A percentile compares a stretch with the other conserved stretches of the same genome.
Evolutionary conservation across 2,113 vertebrate species (phyloP).

Genomic region (Echinops telfairi): DNA sequence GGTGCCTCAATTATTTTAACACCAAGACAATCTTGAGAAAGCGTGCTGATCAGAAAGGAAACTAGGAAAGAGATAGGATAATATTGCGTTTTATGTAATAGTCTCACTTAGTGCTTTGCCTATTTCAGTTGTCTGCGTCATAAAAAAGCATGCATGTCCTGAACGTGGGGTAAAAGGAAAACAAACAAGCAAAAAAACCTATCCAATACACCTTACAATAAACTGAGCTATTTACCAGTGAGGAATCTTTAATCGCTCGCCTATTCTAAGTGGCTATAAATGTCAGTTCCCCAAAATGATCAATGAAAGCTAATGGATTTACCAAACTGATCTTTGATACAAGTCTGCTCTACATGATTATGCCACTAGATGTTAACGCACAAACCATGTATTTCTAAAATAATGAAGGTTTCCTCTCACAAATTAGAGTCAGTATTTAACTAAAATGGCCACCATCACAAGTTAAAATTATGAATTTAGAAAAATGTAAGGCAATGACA

Average conservation of each 20-base stretch:
- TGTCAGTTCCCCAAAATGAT: conserved; percentile 14
- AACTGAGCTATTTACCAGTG: background rate
- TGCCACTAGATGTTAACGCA: background rate
- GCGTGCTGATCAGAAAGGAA: background rate
- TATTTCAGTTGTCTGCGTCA: background rate
- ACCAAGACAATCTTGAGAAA: background rate
- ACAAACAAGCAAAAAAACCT: background rate
- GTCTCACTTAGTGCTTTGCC: background rate
- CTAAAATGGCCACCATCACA: conserved; percentile 18
- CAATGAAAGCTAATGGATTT: background rate
- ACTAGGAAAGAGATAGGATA: background rate
- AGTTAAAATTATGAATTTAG: conserved; percentile 35
- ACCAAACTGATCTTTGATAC: background rate
- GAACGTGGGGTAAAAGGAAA: background rate
- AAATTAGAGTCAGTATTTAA: background rate
- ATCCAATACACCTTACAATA: background rate
- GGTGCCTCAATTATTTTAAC: background rate
- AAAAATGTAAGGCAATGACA: conserved; percentile 20
- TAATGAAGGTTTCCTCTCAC: background rate
- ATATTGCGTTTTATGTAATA: background rate
- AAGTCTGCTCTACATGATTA: background rate
- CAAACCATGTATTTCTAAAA: background rate
- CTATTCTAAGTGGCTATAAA: conserved; percentile 56
- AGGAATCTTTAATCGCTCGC: background rate
- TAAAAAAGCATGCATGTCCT: background rate